Conservation (phyloP, 2,797 vertebrate species). For the Knipowitschia caucasica region DNA sequence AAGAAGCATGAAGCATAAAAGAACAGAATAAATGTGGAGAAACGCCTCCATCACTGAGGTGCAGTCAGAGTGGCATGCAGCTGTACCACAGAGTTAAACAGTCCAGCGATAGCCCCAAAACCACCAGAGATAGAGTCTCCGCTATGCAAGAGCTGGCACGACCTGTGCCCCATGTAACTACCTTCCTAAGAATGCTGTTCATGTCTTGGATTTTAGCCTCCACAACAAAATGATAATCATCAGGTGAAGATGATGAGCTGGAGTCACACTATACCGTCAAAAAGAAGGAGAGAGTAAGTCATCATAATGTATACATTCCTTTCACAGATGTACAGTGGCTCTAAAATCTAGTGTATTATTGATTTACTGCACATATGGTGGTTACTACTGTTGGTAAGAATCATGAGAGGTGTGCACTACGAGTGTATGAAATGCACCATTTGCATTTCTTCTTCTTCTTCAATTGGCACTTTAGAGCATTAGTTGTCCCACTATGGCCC, state of each 20-base stretch:
- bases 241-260: constrained; percentile 92
- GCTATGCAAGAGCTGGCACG: constrained; percentile 78
- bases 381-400: no score
- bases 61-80: constrained; percentile 66
- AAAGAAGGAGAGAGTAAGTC: constrained; percentile 77
- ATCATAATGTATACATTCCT: constrained; percentile 27
- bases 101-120: constrained; percentile 56
- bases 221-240: constrained; percentile 98
- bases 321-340: no score
- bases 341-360: no score
- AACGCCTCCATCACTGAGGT: constrained; percentile 55
- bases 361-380: no score
- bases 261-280: constrained; percentile 88
- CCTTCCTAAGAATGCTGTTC: constrained; percentile 98
- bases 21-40: constrained; percentile 51
- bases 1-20: constrained; percentile 48
- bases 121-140: constrained; percentile 59
- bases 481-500: no score
- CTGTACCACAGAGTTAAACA: constrained; percentile 47
- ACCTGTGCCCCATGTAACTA: constrained; percentile 85
- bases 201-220: constrained; percentile 98
- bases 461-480: not conserved
- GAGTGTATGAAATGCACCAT: no score
- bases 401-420: no score
- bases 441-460: no score